A percentile compares a stretch with the other conserved stretches of the same genome.
Conservation (phyloP, 2,113 vertebrate species). For the Hippocampus comes region DNA sequence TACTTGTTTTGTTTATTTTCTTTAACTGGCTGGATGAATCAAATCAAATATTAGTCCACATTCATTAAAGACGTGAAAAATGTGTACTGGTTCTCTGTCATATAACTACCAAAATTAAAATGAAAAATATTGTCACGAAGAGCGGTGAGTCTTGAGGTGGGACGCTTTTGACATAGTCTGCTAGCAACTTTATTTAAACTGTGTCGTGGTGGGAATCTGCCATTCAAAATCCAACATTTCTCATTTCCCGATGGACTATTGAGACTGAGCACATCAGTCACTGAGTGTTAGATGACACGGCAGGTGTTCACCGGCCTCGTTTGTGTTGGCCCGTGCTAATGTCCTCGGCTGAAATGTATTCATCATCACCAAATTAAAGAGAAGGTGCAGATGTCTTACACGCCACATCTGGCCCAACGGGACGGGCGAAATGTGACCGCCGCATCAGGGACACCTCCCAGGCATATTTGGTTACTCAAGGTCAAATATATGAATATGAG, state of each 20-base stretch:
- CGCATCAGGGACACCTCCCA: conserved; percentile 66
- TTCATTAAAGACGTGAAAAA: not conserved
- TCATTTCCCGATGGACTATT: conserved; percentile 66
- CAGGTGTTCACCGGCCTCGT: conserved; percentile 71
- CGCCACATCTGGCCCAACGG: conserved; percentile 56
- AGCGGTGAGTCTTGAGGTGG: conserved; percentile 5
- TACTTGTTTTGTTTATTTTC: not conserved
- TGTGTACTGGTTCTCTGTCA: not conserved
- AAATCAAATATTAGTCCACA: not conserved
- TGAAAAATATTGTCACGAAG: conserved; percentile 40
- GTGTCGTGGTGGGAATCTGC: conserved; percentile 65
- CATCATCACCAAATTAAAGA: conserved; percentile 80
- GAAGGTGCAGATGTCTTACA: conserved; percentile 54
- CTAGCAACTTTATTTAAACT: conserved; percentile 32
- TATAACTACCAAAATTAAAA: conserved; percentile 46
- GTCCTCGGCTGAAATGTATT: conserved; percentile 74
- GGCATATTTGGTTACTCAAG: conserved; percentile 63
- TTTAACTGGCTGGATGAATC: not conserved
- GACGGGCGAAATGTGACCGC: conserved; percentile 61
- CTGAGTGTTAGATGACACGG: conserved; percentile 59
- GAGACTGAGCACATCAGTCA: conserved; percentile 70
- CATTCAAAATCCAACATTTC: conserved; percentile 63
- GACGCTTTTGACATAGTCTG: conserved; percentile 30
- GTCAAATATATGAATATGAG: conserved; percentile 18
- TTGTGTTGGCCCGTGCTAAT: conserved; percentile 58